These are phyloP conservation scores for Altica lythri DNA, from an alignment of 2,888 invertebrate species.

Conservation along the genomic window DNA sequence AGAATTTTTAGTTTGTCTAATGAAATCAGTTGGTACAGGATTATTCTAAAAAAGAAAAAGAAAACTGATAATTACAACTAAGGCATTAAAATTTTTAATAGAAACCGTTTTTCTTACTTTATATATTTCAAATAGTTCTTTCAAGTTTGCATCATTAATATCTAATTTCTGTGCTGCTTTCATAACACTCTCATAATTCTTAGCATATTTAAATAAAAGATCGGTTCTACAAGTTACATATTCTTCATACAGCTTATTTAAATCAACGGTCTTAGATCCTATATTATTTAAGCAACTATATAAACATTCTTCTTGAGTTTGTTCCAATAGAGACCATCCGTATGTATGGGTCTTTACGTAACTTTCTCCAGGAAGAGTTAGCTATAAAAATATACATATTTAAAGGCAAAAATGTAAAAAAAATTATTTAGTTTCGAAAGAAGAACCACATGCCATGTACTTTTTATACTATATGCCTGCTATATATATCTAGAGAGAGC, in stretches of 20 bases:
- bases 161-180: slow-evolving; percentile 5
- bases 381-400: not conserved
- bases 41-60: slow-evolving; percentile 3
- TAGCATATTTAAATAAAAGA: slow-evolving; percentile 5
- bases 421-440: no score
- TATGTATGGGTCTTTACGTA: slow-evolving; percentile 3
- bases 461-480: no score
- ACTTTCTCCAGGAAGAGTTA: slow-evolving; percentile 5
- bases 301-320: slow-evolving; percentile 8
- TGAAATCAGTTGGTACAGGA: slow-evolving; percentile 1
- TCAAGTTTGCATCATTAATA: slow-evolving; percentile 8
- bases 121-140: slow-evolving; percentile 5
- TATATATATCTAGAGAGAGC: no score
- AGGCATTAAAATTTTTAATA: not conserved
- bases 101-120: slow-evolving; percentile 5
- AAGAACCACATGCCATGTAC: no score
- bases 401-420: not conserved
- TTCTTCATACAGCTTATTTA: slow-evolving; percentile 1
- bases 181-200: slow-evolving; percentile 18
- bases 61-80: not conserved
- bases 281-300: slow-evolving; percentile 5
- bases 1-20: not conserved
- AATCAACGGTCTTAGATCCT: slow-evolving; percentile 9
- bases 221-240: slow-evolving; percentile 5
- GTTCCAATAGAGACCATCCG: slow-evolving; percentile 16